These are phyloP conservation scores for Agelastica alni DNA, from an alignment of 2,888 invertebrate species.

Conservation along the genomic window DNA sequence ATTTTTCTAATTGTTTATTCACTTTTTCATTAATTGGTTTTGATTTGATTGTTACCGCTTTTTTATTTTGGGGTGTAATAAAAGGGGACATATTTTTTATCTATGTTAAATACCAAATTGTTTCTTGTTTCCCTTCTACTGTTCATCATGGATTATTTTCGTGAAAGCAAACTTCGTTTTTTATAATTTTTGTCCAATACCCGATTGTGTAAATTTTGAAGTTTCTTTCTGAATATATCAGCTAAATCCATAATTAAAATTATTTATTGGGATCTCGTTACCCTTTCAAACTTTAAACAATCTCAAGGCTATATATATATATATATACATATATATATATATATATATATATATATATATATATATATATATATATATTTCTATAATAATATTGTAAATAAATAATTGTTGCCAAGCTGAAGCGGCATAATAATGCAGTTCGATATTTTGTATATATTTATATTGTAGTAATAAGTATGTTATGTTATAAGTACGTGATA, in stretches of 20 bases:
- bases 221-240: constrained; percentile 29
- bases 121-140: constrained; percentile 31
- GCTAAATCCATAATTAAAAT: constrained; percentile 29
- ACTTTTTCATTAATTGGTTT: neutral
- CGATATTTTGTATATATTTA: too few relatives aligned
- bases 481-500: too few relatives aligned
- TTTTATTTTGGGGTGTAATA: constrained; percentile 23
- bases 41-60: neutral
- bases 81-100: constrained; percentile 34
- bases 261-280: too few relatives aligned
- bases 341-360: too few relatives aligned
- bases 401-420: too few relatives aligned
- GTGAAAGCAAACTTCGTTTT: constrained; percentile 22
- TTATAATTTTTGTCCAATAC: constrained; percentile 28
- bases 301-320: too few relatives aligned
- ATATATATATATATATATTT: too few relatives aligned
- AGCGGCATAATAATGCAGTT: too few relatives aligned
- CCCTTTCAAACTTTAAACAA: too few relatives aligned
- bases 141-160: constrained; percentile 18
- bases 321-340: too few relatives aligned
- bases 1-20: constrained; percentile 40
- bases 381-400: too few relatives aligned
- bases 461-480: too few relatives aligned
- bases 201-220: constrained; percentile 27
- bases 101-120: constrained; percentile 25